These are phyloP conservation scores for Harpalus rufipes DNA, from an alignment of 2,888 invertebrate genomes.

Conservation along the genomic window DNA sequence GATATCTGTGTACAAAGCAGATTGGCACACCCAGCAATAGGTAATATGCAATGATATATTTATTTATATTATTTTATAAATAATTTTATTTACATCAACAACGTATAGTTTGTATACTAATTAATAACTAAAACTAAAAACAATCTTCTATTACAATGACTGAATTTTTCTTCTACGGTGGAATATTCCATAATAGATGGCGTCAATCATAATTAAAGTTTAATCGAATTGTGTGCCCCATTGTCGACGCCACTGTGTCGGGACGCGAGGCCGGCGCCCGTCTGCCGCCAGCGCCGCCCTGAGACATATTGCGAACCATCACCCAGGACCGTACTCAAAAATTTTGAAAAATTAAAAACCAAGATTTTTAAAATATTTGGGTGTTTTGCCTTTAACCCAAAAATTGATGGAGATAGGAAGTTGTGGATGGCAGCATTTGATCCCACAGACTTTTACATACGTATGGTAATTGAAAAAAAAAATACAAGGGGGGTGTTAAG, in stretches of 20 bases:
- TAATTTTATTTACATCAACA: too few species aligned
- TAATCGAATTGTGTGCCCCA: slow-evolving; percentile 17
- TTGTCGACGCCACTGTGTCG: slow-evolving; percentile 31
- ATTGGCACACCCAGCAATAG: too few species aligned
- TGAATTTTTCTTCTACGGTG: background rate
- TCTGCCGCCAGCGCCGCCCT: slow-evolving; percentile 42
- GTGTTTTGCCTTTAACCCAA: background rate
- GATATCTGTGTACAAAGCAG: too few species aligned
- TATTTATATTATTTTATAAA: too few species aligned
- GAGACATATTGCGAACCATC: slow-evolving; percentile 27
- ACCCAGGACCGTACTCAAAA: background rate
- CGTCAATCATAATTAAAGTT: slow-evolving; percentile 17
- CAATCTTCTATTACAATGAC: too few species aligned
- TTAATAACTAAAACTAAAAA: too few species aligned
- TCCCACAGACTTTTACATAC: background rate
- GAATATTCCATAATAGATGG: background rate
- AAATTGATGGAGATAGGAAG: background rate
- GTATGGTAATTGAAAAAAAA: too few species aligned
- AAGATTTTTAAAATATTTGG: background rate
- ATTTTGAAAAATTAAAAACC: slow-evolving; percentile 1
- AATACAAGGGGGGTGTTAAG: too few species aligned
- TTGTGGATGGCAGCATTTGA: background rate
- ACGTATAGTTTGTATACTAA: too few species aligned
- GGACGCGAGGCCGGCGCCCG: slow-evolving; percentile 46
- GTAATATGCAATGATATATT: too few species aligned